Evolutionary conservation across 1,140 invertebrate genomes (phyloP).

Genomic region (Cephus cinctus): DNA sequence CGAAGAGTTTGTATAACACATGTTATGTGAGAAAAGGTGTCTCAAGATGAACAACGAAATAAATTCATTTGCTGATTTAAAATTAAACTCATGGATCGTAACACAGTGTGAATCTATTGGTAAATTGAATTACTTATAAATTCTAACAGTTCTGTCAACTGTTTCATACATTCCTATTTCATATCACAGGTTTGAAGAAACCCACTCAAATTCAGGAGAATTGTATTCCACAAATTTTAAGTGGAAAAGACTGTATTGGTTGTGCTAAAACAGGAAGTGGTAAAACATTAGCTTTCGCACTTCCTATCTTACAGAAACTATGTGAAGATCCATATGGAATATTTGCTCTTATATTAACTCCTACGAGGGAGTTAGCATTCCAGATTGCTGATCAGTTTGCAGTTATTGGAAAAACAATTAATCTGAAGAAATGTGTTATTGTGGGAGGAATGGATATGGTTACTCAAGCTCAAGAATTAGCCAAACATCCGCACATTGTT

Average conservation of each 20-base stretch:
- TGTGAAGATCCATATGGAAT: constrained; percentile 92
- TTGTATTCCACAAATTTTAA: constrained; percentile 79
- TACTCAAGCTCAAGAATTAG: constrained; percentile 81
- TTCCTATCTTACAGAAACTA: constrained; percentile 91
- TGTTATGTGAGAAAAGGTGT: too few relatives aligned
- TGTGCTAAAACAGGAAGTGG: constrained; percentile 97
- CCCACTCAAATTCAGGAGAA: constrained; percentile 85
- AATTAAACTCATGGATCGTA: constrained; percentile 48
- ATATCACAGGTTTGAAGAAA: constrained; percentile 66
- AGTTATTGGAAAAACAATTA: constrained; percentile 82
- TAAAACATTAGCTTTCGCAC: constrained; percentile 95
- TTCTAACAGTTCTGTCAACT: not conserved
- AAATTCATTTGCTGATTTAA: constrained; percentile 39
- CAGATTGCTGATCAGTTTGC: constrained; percentile 92
- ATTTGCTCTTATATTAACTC: constrained; percentile 93
- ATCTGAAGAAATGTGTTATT: constrained; percentile 78
- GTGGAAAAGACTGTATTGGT: constrained; percentile 88
- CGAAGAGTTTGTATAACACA: too few relatives aligned
- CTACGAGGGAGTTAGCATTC: constrained; percentile 92
- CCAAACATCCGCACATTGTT: constrained; percentile 88
- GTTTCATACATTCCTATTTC: not conserved
- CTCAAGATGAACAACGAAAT: too few relatives aligned
- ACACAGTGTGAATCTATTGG: constrained; percentile 45
- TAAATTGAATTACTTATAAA: constrained; percentile 21
- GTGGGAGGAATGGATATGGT: constrained; percentile 95